Evolutionary conservation across 2,797 vertebrate species (phyloP).

Genomic region (Masticophis lateralis): DNA sequence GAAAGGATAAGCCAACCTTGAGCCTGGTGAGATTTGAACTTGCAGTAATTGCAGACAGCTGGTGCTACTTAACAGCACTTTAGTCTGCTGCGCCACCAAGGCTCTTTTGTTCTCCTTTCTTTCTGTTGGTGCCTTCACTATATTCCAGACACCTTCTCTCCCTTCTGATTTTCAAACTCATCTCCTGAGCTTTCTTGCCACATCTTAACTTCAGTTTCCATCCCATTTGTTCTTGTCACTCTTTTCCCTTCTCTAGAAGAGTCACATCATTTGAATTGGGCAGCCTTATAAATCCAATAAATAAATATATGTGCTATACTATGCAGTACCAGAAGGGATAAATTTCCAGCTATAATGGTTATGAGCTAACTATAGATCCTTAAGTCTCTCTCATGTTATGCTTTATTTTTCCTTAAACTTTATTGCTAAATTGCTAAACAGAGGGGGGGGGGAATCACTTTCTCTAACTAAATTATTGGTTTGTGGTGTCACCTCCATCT

Average conservation of each 20-base stretch:
- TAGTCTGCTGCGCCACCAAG: too few relatives aligned
- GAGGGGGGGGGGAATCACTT: background rate
- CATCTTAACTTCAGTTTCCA: background rate
- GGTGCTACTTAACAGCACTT: too few relatives aligned
- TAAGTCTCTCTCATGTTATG: background rate
- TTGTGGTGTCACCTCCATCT: background rate
- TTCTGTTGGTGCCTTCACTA: background rate
- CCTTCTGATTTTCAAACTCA: background rate
- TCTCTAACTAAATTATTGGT: background rate
- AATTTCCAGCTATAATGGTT: background rate
- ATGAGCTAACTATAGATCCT: background rate
- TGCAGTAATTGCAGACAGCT: too few relatives aligned
- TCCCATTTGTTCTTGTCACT: background rate
- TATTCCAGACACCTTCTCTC: background rate
- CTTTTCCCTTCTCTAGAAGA: background rate
- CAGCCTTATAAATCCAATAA: background rate
- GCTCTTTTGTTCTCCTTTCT: background rate
- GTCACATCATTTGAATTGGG: background rate
- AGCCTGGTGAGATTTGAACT: too few relatives aligned
- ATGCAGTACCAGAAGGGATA: background rate
- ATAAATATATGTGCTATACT: background rate
- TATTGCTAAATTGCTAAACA: background rate
- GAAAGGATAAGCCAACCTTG: too few relatives aligned
- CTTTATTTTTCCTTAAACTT: background rate
- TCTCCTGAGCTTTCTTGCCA: background rate